phyloP scores from a whole-genome alignment of 2,888 invertebrate species.

The Ectobius pallidus region DNA sequence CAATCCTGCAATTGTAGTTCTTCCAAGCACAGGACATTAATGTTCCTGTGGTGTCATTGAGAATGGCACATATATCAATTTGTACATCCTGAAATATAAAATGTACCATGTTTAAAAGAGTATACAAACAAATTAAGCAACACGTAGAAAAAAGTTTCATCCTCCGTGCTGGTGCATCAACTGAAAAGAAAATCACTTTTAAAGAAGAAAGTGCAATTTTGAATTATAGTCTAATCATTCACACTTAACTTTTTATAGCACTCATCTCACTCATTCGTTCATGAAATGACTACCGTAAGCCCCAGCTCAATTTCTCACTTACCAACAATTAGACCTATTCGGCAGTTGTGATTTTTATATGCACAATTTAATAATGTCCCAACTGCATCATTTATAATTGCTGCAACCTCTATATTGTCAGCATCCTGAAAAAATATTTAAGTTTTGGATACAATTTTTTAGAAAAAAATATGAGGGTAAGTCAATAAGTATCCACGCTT shows the following conservation, averaged over 20 bases:
- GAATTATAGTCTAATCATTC: no score
- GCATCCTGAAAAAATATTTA: slow-evolving; percentile 68
- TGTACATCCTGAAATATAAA: slow-evolving; percentile 70
- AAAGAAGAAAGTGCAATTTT: no score
- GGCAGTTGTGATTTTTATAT: slow-evolving; percentile 76
- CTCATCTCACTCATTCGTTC: no score
- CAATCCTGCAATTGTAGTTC: slow-evolving; percentile 77
- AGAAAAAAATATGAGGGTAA: slow-evolving; percentile 13
- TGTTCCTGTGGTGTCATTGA: slow-evolving; percentile 94
- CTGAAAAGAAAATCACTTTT: no score
- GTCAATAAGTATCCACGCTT: not conserved
- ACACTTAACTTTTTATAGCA: no score
- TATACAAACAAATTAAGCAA: no score
- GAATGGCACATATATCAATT: slow-evolving; percentile 86
- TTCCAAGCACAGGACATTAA: slow-evolving; percentile 92
- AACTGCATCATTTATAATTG: slow-evolving; percentile 92
- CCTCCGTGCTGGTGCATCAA: no score
- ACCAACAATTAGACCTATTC: slow-evolving; percentile 85
- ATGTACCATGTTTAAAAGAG: not conserved
- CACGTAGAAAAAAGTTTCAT: no score
- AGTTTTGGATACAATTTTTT: not conserved
- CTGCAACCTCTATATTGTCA: slow-evolving; percentile 77
- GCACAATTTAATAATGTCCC: slow-evolving; percentile 94
- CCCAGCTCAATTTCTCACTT: no score
- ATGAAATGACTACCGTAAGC: no score